Evolutionary conservation across 2,113 vertebrate genomes (phyloP).

Genomic region (Perca flavescens): DNA sequence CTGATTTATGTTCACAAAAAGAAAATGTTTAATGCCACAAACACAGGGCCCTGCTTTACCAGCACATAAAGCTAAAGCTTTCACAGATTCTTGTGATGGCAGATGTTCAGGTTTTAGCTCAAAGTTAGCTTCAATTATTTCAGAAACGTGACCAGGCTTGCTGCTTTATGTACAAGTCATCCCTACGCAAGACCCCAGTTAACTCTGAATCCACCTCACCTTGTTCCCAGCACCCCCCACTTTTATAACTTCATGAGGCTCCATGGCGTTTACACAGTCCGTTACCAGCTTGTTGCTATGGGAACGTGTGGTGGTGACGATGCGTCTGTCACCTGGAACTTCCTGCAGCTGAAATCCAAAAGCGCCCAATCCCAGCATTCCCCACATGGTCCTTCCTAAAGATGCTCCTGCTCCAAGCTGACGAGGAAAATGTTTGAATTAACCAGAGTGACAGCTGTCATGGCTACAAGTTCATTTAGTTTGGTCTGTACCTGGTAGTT

Average conservation of each 20-base stretch:
- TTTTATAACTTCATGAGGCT: slow-evolving; percentile 90
- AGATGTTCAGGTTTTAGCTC: not conserved
- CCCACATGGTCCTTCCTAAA: slow-evolving; percentile 96
- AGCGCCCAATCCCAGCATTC: slow-evolving; percentile 90
- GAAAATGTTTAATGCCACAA: not conserved
- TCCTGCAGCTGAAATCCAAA: slow-evolving; percentile 95
- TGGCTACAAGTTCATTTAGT: not conserved
- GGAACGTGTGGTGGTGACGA: slow-evolving; percentile 94
- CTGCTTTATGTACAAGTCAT: not conserved
- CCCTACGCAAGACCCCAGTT: not conserved
- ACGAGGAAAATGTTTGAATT: slow-evolving; percentile 9
- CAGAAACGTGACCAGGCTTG: not conserved
- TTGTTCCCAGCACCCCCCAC: slow-evolving; percentile 98
- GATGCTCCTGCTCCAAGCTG: slow-evolving; percentile 87
- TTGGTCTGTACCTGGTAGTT: slow-evolving; percentile 94
- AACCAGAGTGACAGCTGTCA: not conserved
- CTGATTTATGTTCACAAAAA: not conserved
- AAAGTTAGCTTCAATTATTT: not conserved
- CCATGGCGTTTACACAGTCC: slow-evolving; percentile 91
- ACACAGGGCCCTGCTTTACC: not conserved
- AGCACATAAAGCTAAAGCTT: not conserved
- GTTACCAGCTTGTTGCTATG: slow-evolving; percentile 94
- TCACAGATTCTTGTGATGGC: not conserved
- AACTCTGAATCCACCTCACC: slow-evolving; percentile 77
- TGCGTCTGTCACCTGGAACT: slow-evolving; percentile 88